Evolutionary conservation across 2,888 invertebrate species (phyloP), one percentile per base, ranked within the genome.

Genomic region (Odontomyia ornata): DNA sequence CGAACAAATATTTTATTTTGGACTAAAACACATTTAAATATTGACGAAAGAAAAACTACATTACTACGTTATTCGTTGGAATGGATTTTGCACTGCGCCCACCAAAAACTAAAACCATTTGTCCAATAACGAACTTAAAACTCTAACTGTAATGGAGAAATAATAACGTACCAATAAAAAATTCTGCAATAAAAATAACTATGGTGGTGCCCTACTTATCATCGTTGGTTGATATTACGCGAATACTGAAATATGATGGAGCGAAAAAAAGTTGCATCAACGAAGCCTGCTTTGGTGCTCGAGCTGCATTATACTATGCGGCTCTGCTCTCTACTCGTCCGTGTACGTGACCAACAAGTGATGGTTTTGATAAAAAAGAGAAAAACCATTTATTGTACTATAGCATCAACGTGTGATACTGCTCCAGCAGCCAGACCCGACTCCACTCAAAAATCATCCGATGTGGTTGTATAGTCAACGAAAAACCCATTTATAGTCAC

Each of bases 311-410:
- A 36, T 36, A 69, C 46, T n/a, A n/a, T n/a, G n/a, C n/a, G n/a
- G n/a, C n/a, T n/a, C n/a, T n/a, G n/a, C n/a, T n/a, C n/a, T 69
- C 9, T 27, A 23, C 47, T 69, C 25, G 28, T 69, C 69, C 69
- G 47, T 36, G 36, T 69, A 69, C 69, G 69, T 69, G 69, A 69
- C 69, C 46, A 69, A 69, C 69, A 47, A 69, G 69, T 69, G 47
- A 69, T 46, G 46, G 13, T 46, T 43, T 69, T 69, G 69, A 69
- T 69, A 69, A 69, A 47, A 46, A 36, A 46, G 69, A 46, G 47
- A 69, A 47, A 69, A 69, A 69, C 47, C 69, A 69, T 47, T 69
- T 47, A 47, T 43, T 3, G 43, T 21, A 13, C n/a, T 25, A 69
- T n/a, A 21, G 65, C 36, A 27, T 25, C 30, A 43, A 36, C 36